phyloP scores from a whole-genome alignment of 2,888 invertebrate species.

The Limenitis camilla region DNA sequence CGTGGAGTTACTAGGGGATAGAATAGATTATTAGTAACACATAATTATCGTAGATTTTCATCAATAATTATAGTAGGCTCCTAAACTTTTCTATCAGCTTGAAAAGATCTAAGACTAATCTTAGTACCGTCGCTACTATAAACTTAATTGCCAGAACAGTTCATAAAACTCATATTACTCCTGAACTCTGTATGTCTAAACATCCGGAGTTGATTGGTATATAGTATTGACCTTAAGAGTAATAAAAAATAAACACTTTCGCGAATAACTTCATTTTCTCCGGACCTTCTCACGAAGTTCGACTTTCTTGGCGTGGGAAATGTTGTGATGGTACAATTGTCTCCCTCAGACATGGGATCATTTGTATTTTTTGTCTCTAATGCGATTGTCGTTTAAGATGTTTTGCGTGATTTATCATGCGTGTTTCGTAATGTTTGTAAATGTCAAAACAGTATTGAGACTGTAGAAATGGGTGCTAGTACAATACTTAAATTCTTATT shows the following conservation, averaged over 20 bases:
- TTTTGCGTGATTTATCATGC: slow-evolving; percentile 11
- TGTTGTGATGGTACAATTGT: slow-evolving; percentile 3
- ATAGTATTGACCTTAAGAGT: background rate
- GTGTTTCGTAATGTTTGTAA: slow-evolving; percentile 2
- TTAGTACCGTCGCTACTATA: too few species aligned
- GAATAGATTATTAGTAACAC: too few species aligned
- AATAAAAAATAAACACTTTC: slow-evolving; percentile 11
- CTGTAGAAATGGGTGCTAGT: background rate
- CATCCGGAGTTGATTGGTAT: background rate
- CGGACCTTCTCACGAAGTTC: slow-evolving; percentile 41
- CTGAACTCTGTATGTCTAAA: too few species aligned
- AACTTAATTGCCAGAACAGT: too few species aligned
- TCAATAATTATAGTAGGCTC: too few species aligned
- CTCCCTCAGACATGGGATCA: background rate
- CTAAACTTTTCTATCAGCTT: too few species aligned
- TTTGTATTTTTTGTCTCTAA: background rate
- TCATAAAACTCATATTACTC: too few species aligned
- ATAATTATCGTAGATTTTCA: too few species aligned
- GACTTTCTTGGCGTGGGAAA: slow-evolving; percentile 38
- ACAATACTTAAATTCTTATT: background rate
- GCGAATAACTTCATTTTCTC: slow-evolving; percentile 27
- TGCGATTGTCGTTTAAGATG: slow-evolving; percentile 6
- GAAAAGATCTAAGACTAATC: too few species aligned
- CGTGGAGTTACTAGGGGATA: too few species aligned
- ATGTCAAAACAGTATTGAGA: background rate